These are phyloP conservation scores for Elgonia sp. DNA, from an alignment of 2,888 invertebrate genomes.

Conservation along the genomic window DNA sequence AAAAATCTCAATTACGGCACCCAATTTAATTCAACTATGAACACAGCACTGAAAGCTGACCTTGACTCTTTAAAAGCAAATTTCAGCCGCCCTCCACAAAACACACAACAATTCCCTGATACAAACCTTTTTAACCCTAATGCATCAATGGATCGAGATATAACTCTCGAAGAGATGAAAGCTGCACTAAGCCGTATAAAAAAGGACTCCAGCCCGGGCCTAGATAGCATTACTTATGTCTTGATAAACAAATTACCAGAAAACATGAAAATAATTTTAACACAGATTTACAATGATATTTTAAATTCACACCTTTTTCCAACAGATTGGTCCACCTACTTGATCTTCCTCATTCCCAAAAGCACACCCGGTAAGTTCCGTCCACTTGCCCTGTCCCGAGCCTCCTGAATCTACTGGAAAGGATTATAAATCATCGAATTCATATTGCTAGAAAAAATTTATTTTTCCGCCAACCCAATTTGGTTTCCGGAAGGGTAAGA, in stretches of 20 bases:
- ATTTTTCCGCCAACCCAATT: neutral
- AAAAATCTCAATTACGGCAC: too few species aligned
- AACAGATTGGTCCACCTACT: neutral
- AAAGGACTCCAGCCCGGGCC: slow-evolving; percentile 5
- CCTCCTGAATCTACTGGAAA: slow-evolving; percentile 9
- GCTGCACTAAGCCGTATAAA: neutral
- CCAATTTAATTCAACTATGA: too few species aligned
- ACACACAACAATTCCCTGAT: too few species aligned
- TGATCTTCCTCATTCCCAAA: slow-evolving; percentile 16
- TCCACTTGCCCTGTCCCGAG: slow-evolving; percentile 11
- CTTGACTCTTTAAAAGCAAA: too few species aligned
- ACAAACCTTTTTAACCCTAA: too few species aligned
- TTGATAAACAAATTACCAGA: neutral
- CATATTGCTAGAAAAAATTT: neutral
- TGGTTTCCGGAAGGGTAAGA: too few species aligned
- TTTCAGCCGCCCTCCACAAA: too few species aligned
- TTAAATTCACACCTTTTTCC: neutral
- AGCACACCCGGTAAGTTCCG: slow-evolving; percentile 10
- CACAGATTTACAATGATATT: slow-evolving; percentile 1
- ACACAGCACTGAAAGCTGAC: too few species aligned
- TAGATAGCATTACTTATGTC: neutral
- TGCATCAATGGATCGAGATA: neutral
- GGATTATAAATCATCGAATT: slow-evolving; percentile 8
- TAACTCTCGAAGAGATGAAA: neutral
- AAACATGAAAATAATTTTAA: neutral